Evolutionary conservation across 1,140 invertebrate genomes (phyloP).

Genomic region (Nixonia krombeini): DNA sequence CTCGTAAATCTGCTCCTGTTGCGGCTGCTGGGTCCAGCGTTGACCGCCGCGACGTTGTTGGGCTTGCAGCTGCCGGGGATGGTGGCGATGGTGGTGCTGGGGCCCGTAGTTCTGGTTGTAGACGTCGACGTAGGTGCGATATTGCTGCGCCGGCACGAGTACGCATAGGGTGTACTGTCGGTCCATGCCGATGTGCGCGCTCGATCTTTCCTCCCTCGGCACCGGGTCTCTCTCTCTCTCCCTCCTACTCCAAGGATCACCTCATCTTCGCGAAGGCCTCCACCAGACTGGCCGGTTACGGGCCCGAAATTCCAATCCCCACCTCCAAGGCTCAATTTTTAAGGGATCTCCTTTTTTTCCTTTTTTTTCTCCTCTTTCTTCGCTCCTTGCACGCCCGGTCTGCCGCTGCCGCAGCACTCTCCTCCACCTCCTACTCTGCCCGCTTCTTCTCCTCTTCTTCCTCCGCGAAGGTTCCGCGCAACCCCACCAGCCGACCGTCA

Average conservation of each 20-base stretch:
- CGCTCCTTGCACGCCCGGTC: constrained; percentile 13
- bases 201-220: constrained; percentile 23
- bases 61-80: constrained; percentile 17
- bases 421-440: constrained; percentile 12
- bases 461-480: constrained; percentile 10
- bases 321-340: constrained; percentile 68
- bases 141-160: constrained; percentile 69
- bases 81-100: constrained; percentile 34
- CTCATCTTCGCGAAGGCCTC: constrained; percentile 70
- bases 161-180: constrained; percentile 70
- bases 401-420: background rate
- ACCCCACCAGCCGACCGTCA: constrained; percentile 1
- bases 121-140: constrained; percentile 64
- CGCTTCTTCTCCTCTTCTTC: constrained; percentile 16
- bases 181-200: constrained; percentile 66
- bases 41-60: constrained; percentile 31
- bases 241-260: constrained; percentile 55
- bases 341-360: constrained; percentile 66
- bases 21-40: constrained; percentile 36
- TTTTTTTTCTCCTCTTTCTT: constrained; percentile 54
- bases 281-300: constrained; percentile 68
- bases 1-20: constrained; percentile 66
- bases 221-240: constrained; percentile 15
- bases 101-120: constrained; percentile 46
- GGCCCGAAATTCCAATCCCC: constrained; percentile 71